Conservation (phyloP, 1,140 invertebrate genomes). For the Dendrolimus punctatus region DNA sequence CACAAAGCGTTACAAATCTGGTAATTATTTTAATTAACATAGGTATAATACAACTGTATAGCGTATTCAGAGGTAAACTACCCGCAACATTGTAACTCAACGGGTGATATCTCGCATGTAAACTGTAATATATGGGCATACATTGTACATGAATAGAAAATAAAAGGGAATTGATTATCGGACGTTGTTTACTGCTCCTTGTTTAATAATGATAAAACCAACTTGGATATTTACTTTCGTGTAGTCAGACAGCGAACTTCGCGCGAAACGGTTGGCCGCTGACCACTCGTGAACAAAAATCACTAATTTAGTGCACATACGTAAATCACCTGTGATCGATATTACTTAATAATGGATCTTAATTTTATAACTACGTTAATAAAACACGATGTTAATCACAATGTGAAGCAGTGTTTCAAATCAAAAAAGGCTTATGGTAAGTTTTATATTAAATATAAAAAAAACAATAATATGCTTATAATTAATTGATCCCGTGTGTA, state of each 20-base stretch:
- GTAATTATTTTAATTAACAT: neutral
- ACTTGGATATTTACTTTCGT: conserved; percentile 42
- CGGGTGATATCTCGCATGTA: neutral
- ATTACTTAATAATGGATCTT: conserved; percentile 46
- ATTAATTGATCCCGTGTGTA: too few species aligned
- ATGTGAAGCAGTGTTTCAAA: conserved; percentile 67
- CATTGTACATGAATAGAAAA: conserved; percentile 4
- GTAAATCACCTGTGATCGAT: conserved; percentile 16
- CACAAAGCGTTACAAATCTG: too few species aligned
- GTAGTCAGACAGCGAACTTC: conserved; percentile 32
- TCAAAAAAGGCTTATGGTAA: conserved; percentile 64
- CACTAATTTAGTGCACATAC: neutral
- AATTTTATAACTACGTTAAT: conserved; percentile 60
- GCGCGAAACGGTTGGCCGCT: conserved; percentile 17
- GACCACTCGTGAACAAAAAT: neutral
- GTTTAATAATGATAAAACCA: conserved; percentile 40
- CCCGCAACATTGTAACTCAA: conserved; percentile 1
- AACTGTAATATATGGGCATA: neutral
- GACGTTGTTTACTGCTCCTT: conserved; percentile 29
- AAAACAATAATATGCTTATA: neutral
- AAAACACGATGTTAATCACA: conserved; percentile 68
- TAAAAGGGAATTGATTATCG: conserved; percentile 23
- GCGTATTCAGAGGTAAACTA: conserved; percentile 1
- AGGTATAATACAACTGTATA: conserved; percentile 1
- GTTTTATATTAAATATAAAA: conserved; percentile 15